A percentile compares a stretch with the other conserved stretches of the same genome.
phyloP scores from a whole-genome alignment of 30 jellyfish, hydroid and myxozoan genomes.

The Catostylus mosaicus region DNA sequence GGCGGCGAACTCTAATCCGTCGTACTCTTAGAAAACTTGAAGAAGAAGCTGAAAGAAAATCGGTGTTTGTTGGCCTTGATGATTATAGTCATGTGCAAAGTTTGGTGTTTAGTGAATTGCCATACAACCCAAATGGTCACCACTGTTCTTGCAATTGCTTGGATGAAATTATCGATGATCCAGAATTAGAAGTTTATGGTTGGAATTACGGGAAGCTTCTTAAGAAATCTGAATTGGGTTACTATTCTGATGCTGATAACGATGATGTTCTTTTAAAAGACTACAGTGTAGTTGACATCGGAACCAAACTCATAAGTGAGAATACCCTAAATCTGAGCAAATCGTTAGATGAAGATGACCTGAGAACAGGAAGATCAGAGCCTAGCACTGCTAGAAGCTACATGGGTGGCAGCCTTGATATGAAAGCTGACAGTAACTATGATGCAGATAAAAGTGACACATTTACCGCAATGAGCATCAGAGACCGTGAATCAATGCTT shows the following conservation, averaged over 20 bases:
- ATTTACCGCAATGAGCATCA: too few species aligned
- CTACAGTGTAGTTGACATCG: not conserved
- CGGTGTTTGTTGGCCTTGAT: constrained; percentile 45
- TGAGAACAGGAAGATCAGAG: not conserved
- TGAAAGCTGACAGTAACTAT: constrained; percentile 3
- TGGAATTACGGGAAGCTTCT: constrained; percentile 35
- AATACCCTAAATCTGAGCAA: not conserved
- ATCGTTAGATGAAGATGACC: not conserved
- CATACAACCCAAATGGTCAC: constrained; percentile 72
- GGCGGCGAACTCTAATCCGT: constrained; percentile 44
- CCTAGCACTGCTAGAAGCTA: constrained; percentile 11
- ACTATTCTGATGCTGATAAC: constrained; percentile 8
- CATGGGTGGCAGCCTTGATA: constrained; percentile 26
- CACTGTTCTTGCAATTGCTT: constrained; percentile 75
- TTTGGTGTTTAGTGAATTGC: constrained; percentile 62
- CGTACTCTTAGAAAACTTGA: constrained; percentile 49
- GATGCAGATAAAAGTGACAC: not conserved
- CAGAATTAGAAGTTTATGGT: constrained; percentile 51
- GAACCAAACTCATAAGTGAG: too few species aligned
- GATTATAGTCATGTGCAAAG: constrained; percentile 72
- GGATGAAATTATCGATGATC: constrained; percentile 42
- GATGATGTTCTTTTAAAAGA: constrained; percentile 24
- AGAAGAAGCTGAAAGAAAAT: constrained; percentile 41
- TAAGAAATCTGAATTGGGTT: not conserved
- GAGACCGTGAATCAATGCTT: too few species aligned